Conservation (phyloP, 2,113 vertebrate species). For the Megaptera novaeangliae region DNA sequence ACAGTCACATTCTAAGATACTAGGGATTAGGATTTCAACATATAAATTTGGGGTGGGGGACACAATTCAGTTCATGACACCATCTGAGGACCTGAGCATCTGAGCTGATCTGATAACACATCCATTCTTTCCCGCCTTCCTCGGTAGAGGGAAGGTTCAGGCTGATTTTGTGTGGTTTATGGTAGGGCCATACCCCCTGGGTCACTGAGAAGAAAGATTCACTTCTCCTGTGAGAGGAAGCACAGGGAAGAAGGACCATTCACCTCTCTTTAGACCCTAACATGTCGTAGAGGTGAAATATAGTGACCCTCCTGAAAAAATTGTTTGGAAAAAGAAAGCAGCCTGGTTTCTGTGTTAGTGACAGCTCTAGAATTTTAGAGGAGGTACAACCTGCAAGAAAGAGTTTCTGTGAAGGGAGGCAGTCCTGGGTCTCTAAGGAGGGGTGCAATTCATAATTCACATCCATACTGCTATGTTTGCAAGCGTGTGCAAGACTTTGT, state of each 20-base stretch:
- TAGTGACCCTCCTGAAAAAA: background rate
- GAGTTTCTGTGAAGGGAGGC: background rate
- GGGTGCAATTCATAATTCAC: background rate
- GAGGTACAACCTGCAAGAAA: background rate
- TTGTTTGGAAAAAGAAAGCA: background rate
- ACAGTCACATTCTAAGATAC: background rate
- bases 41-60: background rate
- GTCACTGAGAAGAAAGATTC: background rate
- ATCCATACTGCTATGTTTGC: background rate
- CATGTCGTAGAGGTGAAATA: background rate
- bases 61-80: background rate
- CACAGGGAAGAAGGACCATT: background rate
- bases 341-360: background rate
- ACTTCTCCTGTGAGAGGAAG: background rate
- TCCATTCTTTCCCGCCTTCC: background rate
- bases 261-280: background rate
- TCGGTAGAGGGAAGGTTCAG: background rate
- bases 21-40: background rate
- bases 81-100: background rate
- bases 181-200: background rate
- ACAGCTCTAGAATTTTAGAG: background rate
- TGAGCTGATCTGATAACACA: background rate
- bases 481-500: background rate
- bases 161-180: background rate
- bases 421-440: background rate